A percentile compares a stretch with the other conserved stretches of the same genome.
phyloP scores from a whole-genome alignment of 2,113 vertebrate species.

The Coreoperca whiteheadi region DNA sequence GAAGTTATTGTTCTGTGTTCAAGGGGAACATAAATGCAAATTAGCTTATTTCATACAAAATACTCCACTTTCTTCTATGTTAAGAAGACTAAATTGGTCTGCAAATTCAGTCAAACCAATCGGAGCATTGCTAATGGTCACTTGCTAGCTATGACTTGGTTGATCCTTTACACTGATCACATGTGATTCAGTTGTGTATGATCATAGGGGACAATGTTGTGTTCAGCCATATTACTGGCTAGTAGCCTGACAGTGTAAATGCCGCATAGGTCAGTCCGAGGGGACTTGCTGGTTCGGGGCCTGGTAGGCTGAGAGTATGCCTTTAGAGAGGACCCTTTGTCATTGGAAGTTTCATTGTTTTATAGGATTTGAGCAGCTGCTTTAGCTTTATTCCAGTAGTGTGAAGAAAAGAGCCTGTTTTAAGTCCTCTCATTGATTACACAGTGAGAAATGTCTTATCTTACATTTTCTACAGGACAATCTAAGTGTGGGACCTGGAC shows the following conservation, averaged over 20 bases:
- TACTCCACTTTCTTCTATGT: not conserved
- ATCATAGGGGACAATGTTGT: too few species aligned
- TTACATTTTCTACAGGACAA: constrained; percentile 77
- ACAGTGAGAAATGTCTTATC: not conserved
- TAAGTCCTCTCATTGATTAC: not conserved
- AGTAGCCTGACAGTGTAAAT: too few species aligned
- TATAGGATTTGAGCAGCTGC: too few species aligned
- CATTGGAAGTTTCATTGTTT: not conserved
- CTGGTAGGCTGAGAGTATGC: too few species aligned
- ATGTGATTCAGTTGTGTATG: not conserved
- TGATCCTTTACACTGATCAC: not conserved
- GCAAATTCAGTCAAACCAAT: not conserved
- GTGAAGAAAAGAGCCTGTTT: not conserved
- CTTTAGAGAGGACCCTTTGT: not conserved
- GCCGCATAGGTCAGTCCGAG: too few species aligned
- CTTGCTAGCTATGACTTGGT: not conserved
- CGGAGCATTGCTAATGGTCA: not conserved
- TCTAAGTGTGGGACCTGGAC: constrained; percentile 74
- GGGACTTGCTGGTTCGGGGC: too few species aligned
- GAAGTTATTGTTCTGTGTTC: too few species aligned
- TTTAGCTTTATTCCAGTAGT: not conserved
- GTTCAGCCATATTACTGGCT: too few species aligned
- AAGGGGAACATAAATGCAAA: too few species aligned
- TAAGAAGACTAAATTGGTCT: not conserved
- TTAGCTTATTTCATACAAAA: not conserved